Evolutionary conservation across 35 echinoderm and acorn worm species (phyloP).

Genomic region (Diadema setosum): DNA sequence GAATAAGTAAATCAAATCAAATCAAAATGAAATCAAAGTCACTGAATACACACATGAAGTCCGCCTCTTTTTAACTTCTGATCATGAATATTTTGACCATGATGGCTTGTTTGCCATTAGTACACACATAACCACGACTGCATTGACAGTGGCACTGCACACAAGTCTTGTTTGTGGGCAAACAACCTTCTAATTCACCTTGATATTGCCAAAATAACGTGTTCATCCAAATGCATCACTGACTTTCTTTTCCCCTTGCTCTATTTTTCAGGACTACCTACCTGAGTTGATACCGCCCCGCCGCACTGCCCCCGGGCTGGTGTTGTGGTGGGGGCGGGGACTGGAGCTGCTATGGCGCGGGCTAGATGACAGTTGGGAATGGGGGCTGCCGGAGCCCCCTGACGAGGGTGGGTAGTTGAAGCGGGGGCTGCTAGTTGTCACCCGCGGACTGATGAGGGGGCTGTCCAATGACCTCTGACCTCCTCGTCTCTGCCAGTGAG

Average conservation of each 20-base stretch:
- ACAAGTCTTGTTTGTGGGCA: too few species aligned
- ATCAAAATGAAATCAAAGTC: too few species aligned
- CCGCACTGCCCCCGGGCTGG: conserved; percentile 27
- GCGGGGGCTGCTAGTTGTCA: conserved; percentile 49
- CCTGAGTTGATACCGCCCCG: conserved; percentile 76
- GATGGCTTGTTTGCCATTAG: too few species aligned
- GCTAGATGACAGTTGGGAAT: conserved; percentile 12
- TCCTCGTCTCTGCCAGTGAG: conserved; percentile 74
- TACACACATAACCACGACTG: too few species aligned
- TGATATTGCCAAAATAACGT: too few species aligned
- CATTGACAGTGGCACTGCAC: too few species aligned
- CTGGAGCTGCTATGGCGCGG: conserved; percentile 49
- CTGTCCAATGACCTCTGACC: conserved; percentile 48
- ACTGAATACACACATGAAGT: too few species aligned
- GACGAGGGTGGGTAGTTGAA: conserved; percentile 66
- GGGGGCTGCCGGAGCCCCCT: conserved; percentile 45
- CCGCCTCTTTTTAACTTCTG: too few species aligned
- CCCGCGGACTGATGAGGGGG: conserved; percentile 42
- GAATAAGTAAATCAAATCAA: too few species aligned
- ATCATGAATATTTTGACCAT: too few species aligned
- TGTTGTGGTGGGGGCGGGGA: conserved; percentile 35
- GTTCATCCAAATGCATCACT: not conserved
- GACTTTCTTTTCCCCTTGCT: not conserved
- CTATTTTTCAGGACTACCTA: too few species aligned
- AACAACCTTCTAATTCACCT: too few species aligned